Evolutionary conservation across 2,888 invertebrate genomes (phyloP).

Genomic region (Ganaspis brasiliensis): DNA sequence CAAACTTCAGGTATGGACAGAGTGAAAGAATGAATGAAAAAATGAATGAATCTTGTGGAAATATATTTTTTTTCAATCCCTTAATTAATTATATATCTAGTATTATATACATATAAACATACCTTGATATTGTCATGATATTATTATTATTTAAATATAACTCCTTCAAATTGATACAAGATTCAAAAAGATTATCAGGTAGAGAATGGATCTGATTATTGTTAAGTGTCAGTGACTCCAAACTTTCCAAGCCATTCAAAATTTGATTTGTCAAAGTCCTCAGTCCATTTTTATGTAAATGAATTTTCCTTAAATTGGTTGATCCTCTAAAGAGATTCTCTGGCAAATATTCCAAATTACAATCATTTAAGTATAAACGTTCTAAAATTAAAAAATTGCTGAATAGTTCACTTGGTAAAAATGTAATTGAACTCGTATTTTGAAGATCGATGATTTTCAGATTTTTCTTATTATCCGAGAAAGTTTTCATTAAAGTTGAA

Average conservation of each 20-base stretch:
- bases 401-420: constrained; percentile 84
- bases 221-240: constrained; percentile 85
- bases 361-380: constrained; percentile 83
- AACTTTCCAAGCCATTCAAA: constrained; percentile 84
- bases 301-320: constrained; percentile 83
- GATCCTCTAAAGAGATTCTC: constrained; percentile 85
- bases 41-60: no score
- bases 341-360: constrained; percentile 83
- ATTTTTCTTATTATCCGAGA: constrained; percentile 83
- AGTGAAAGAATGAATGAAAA: no score
- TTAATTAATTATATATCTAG: no score
- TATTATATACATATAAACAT: no score
- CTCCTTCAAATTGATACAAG: constrained; percentile 64
- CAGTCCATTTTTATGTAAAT: constrained; percentile 82
- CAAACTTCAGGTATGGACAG: no score
- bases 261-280: constrained; percentile 83
- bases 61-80: no score
- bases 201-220: constrained; percentile 84
- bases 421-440: constrained; percentile 81
- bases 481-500: constrained; percentile 83
- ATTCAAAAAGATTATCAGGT: constrained; percentile 83
- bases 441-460: constrained; percentile 80
- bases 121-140: constrained; percentile 83
- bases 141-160: constrained; percentile 85
- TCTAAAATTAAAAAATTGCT: constrained; percentile 83